Evolutionary conservation across 2,888 invertebrate genomes (phyloP), one percentile per base, ranked within the genome.

Genomic region (Epirrita christyi): DNA sequence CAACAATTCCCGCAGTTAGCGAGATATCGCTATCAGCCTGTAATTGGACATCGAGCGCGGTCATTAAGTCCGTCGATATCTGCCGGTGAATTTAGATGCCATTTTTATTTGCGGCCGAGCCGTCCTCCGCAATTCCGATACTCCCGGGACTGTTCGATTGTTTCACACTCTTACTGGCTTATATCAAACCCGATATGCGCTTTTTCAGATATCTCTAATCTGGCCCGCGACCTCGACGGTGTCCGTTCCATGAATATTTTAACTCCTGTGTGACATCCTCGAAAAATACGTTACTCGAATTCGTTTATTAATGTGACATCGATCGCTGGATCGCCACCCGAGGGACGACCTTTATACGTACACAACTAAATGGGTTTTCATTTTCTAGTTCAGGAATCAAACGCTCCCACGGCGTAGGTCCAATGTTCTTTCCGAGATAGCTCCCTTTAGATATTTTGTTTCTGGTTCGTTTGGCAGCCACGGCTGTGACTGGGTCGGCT

Each of bases 351-450:
- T 70, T 72, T 70, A 66, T 71, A 72, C 78, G 73, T 76, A 73
- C 67, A 70, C 73, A 77, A 78, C 81, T 86, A 85, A 86, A 88
- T 83, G 80, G 80, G 81, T 83, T 87, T 89, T 85, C 81, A 87
- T 90, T 89, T 90, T 89, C 89, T 90, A 88, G 85, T 89, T 84
- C 83, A 86, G 78, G 75, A 85, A 83, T 87, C 87, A 89, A 87
- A 87, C 79, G 83, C 63, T 80, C 81, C 85, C 72, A 72, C 67
- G 82, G 78, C 74, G 70, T 68, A 64, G 61, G 72, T 69, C 72
- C 80, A 70, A 76, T 79, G 78, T 77, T 79, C 78, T 76, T 71
- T 76, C 67, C 57, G 67, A 67, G 70, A 75, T 69, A 67, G 71
- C 57, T 76, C 78, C 79, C 78, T 75, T 72, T 75, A 76, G 77